Evolutionary conservation across 2,888 invertebrate genomes (phyloP).

Genomic region (Drosophila yooni): DNA sequence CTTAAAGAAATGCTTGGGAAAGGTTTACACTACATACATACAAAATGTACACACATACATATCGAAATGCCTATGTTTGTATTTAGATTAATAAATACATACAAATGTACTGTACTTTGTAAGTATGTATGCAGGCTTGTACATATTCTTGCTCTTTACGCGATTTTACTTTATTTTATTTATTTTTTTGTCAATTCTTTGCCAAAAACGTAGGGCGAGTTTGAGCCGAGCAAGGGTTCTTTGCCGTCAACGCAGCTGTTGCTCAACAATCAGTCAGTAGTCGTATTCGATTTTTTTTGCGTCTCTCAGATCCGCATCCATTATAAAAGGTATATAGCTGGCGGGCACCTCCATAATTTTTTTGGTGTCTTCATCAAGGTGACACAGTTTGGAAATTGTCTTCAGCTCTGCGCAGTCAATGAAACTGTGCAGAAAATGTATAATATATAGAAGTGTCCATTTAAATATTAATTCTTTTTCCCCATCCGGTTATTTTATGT

Average conservation of each 20-base stretch:
- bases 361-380: conserved; percentile 46
- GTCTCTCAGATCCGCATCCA: conserved; percentile 41
- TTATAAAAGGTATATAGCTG: conserved; percentile 37
- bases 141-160: conserved; percentile 28
- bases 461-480: conserved; percentile 68
- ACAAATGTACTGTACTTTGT: conserved; percentile 11
- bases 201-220: conserved; percentile 56
- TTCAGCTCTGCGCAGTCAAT: conserved; percentile 39
- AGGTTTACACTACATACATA: conserved; percentile 47
- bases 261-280: conserved; percentile 51
- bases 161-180: conserved; percentile 43
- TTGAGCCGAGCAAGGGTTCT: conserved; percentile 54
- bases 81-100: conserved; percentile 2
- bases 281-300: conserved; percentile 31
- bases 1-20: conserved; percentile 71
- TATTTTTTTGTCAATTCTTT: conserved; percentile 53
- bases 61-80: conserved; percentile 15
- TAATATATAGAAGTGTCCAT: conserved; percentile 33
- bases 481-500: conserved; percentile 69
- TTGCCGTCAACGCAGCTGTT: conserved; percentile 70
- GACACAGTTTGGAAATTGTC: conserved; percentile 57
- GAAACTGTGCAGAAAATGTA: conserved; percentile 28
- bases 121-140: conserved; percentile 12
- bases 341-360: conserved; percentile 32
- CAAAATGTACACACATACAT: conserved; percentile 14